These are phyloP conservation scores for Microcebus ravelobensis DNA, from an alignment of 2,113 vertebrate species.

Conservation along the genomic window DNA sequence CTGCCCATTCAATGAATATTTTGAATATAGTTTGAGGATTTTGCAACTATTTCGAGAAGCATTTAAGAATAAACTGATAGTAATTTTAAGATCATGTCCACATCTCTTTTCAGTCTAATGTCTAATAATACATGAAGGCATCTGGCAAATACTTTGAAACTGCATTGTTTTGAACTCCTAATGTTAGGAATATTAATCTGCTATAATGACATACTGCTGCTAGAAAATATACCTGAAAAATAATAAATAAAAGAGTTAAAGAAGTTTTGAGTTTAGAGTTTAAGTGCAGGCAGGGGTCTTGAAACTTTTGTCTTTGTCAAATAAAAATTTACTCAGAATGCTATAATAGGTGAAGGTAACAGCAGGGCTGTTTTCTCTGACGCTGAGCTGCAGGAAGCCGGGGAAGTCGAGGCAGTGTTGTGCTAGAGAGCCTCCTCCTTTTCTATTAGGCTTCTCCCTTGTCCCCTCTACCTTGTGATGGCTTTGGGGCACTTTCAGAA, in stretches of 20 bases:
- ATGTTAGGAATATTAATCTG: conserved; percentile 31
- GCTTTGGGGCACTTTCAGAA: neutral
- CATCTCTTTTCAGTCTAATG: neutral
- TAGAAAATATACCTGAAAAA: neutral
- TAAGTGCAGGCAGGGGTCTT: neutral
- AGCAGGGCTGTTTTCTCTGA: neutral
- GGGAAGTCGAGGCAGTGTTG: neutral
- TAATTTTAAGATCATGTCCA: conserved; percentile 11
- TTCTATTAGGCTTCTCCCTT: neutral
- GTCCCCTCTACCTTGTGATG: neutral
- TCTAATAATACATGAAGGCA: neutral
- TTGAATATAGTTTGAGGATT: conserved; percentile 7
- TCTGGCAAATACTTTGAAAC: neutral
- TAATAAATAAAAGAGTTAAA: neutral
- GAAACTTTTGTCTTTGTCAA: neutral
- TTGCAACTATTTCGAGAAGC: conserved; percentile 6
- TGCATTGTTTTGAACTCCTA: neutral
- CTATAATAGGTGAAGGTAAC: neutral
- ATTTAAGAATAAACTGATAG: neutral
- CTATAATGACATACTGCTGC: neutral
- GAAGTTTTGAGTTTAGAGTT: neutral
- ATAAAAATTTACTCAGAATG: neutral
- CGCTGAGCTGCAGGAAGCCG: fast-evolving
- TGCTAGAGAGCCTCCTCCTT: neutral
- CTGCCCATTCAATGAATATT: conserved; percentile 1